A percentile compares a stretch with the other conserved stretches of the same genome.
phyloP scores from a whole-genome alignment of 2,888 invertebrate species.

The Ferdinandea cuprea region DNA sequence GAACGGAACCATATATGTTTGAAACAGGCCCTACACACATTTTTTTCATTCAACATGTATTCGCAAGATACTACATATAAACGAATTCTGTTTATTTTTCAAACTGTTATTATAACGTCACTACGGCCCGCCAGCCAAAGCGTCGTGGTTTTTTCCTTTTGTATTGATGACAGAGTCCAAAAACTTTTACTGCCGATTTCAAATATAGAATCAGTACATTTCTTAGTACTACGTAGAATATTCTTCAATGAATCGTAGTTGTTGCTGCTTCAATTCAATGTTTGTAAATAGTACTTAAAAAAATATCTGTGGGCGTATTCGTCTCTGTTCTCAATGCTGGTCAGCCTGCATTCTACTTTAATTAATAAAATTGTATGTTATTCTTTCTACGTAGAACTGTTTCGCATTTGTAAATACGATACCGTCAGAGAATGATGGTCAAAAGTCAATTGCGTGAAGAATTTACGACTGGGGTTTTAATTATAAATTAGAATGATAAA shows the following conservation, averaged over 20 bases:
- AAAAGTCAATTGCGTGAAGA: slow-evolving; percentile 67
- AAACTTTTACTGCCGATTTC: slow-evolving; percentile 9
- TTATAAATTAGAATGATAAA: slow-evolving; percentile 18
- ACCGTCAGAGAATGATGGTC: slow-evolving; percentile 51
- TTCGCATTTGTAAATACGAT: slow-evolving; percentile 44
- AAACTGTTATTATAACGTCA: no score
- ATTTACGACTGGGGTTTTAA: slow-evolving; percentile 34
- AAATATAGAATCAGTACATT: slow-evolving; percentile 10
- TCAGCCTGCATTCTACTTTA: slow-evolving; percentile 55
- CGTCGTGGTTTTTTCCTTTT: neutral
- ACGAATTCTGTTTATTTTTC: no score
- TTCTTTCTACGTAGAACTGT: slow-evolving; percentile 25
- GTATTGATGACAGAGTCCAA: neutral
- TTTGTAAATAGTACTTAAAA: slow-evolving; percentile 14
- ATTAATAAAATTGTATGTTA: slow-evolving; percentile 62
- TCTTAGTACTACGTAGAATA: neutral
- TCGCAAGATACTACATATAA: no score
- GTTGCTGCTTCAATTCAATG: slow-evolving; percentile 8
- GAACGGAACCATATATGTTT: no score
- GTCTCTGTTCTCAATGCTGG: slow-evolving; percentile 15
- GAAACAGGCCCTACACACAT: no score
- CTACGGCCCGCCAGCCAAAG: neutral
- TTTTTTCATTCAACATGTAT: no score
- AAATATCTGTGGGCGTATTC: slow-evolving; percentile 45
- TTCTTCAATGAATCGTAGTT: slow-evolving; percentile 12